A percentile compares a stretch with the other conserved stretches of the same genome.
These are phyloP conservation scores for Gobiocypris rarus DNA, from an alignment of 2,113 vertebrate genomes.

Conservation along the genomic window DNA sequence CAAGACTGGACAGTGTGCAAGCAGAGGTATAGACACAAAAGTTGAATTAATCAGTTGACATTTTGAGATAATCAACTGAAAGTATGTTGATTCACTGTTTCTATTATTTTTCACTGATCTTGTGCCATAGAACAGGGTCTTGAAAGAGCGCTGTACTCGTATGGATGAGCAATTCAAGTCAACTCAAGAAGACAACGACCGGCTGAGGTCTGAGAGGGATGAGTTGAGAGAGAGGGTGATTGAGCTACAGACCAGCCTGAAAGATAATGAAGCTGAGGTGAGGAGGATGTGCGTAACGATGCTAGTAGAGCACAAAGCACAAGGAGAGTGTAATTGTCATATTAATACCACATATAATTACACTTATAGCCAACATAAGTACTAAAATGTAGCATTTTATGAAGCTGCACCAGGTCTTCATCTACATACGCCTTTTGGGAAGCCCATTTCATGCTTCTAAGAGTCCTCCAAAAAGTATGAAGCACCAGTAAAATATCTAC, in stretches of 20 bases:
- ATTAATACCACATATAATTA: neutral
- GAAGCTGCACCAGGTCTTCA: slow-evolving; percentile 1
- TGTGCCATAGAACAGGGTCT: slow-evolving; percentile 69
- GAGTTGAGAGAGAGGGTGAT: slow-evolving; percentile 64
- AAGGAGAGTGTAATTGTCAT: neutral
- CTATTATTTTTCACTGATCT: neutral
- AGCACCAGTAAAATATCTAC: neutral
- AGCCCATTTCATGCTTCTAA: neutral
- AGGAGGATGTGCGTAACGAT: slow-evolving; percentile 33
- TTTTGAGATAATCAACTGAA: neutral
- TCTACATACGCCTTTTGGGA: neutral
- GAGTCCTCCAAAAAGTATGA: neutral
- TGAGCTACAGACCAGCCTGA: slow-evolving; percentile 68
- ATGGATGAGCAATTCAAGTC: slow-evolving; percentile 67
- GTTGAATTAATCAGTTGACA: neutral
- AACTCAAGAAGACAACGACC: slow-evolving; percentile 68
- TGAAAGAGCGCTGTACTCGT: slow-evolving; percentile 69
- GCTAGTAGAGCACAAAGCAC: neutral
- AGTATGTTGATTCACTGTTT: neutral
- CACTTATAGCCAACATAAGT: neutral
- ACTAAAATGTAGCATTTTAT: neutral
- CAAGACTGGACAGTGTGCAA: slow-evolving; percentile 71
- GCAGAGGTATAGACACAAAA: slow-evolving; percentile 66
- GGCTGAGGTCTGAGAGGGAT: slow-evolving; percentile 69
- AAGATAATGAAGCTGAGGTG: slow-evolving; percentile 77